Percentiles rank a stretch among this genome's conserved stretches.
Conservation (phyloP, 37 sponge, comb jelly and placozoan species). For the Oscarella lobularis region DNA sequence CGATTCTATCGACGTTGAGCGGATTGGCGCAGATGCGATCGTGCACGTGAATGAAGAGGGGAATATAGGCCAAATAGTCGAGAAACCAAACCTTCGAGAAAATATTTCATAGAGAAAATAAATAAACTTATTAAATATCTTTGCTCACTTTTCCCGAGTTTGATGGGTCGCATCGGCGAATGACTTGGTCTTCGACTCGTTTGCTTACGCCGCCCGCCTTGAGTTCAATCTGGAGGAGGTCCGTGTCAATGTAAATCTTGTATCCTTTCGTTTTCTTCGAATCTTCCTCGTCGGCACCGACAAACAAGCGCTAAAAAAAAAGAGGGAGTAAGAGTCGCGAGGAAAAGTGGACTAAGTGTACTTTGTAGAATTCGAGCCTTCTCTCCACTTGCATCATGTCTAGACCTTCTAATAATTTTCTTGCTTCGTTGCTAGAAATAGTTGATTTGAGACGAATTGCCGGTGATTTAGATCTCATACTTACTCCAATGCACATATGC, state of each 20-base stretch:
- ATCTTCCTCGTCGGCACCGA: not conserved
- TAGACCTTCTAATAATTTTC: not conserved
- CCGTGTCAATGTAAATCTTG: not conserved
- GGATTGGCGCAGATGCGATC: slow-evolving; percentile 4
- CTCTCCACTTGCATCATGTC: not conserved
- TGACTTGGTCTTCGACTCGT: not conserved
- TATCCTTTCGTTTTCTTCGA: too few relatives aligned
- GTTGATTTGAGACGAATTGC: not conserved
- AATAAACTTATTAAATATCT: not conserved
- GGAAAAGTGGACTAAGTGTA: not conserved
- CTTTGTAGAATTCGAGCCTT: not conserved
- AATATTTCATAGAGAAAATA: not conserved
- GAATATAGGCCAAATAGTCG: slow-evolving; percentile 8
- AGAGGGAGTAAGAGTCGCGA: not conserved
- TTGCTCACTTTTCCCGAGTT: not conserved
- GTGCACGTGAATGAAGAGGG: slow-evolving; percentile 3
- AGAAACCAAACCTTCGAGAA: not conserved
- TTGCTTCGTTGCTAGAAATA: not conserved
- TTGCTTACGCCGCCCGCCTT: slow-evolving; percentile 2
- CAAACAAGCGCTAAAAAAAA: not conserved
- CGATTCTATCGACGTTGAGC: not conserved
- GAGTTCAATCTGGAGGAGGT: not conserved
- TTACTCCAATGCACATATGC: not conserved
- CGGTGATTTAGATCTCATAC: too few relatives aligned
- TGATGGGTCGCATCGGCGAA: not conserved